Evolutionary conservation across 2,797 vertebrate genomes (phyloP).

Genomic region (Tenualosa thibaudeaui): DNA sequence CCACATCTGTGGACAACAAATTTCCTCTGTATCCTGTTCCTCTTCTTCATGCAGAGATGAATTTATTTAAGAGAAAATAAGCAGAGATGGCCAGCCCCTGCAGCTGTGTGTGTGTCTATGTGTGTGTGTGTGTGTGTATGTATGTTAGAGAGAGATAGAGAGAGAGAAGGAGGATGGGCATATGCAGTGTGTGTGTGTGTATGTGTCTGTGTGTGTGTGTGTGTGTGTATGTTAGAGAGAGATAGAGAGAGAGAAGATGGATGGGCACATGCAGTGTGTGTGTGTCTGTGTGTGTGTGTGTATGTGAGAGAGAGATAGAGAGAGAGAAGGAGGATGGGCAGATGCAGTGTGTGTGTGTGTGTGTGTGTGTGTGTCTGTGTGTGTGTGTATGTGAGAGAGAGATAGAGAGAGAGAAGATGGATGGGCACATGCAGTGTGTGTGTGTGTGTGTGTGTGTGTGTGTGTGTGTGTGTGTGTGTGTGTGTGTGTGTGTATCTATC

Average conservation of each 20-base stretch:
- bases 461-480: conserved; percentile 1
- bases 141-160: too few relatives aligned
- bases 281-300: neutral
- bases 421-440: too few relatives aligned
- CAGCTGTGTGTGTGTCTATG: neutral
- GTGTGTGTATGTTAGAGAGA: too few relatives aligned
- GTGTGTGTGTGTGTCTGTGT: neutral
- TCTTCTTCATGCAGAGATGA: conserved; percentile 50
- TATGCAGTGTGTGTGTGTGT: neutral
- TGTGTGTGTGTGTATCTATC: conserved; percentile 39
- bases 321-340: too few relatives aligned
- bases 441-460: neutral
- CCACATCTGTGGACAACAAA: neutral
- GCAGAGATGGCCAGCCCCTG: neutral
- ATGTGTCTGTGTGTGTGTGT: neutral
- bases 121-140: conserved; percentile 7
- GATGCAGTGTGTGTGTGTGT: neutral
- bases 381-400: too few relatives aligned
- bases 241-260: too few relatives aligned
- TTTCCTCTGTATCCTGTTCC: neutral
- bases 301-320: neutral
- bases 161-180: too few relatives aligned
- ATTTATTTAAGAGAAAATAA: conserved; percentile 55
- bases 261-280: too few relatives aligned
- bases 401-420: too few relatives aligned